Conservation (phyloP, 2,797 vertebrate species). For the Rhinichthys osculus region DNA sequence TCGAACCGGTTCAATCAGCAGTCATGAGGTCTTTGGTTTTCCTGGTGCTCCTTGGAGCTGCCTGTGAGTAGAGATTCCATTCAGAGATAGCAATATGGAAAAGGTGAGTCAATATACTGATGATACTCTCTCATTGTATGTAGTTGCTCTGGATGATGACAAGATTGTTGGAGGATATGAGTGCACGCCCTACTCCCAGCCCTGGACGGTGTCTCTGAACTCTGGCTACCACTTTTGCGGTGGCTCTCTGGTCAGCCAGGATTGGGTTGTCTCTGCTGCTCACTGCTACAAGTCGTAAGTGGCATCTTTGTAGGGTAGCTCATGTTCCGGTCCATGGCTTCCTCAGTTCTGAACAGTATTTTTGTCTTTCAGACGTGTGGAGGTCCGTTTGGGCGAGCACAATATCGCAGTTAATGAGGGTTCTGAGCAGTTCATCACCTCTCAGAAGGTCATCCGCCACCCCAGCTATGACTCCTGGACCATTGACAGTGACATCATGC, state of each 20-base stretch:
- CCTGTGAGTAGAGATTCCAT: slow-evolving; percentile 68
- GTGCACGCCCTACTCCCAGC: slow-evolving; percentile 61
- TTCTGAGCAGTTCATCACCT: slow-evolving; percentile 76
- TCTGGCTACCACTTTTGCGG: slow-evolving; percentile 63
- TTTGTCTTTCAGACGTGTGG: slow-evolving; percentile 71
- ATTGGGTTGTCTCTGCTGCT: slow-evolving; percentile 70
- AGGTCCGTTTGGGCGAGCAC: slow-evolving; percentile 84
- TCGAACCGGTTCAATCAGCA: slow-evolving; percentile 62
- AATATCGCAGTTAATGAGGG: slow-evolving; percentile 70
- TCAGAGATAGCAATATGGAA: neutral
- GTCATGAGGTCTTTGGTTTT: slow-evolving; percentile 73
- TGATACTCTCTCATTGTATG: slow-evolving; percentile 1
- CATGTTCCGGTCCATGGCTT: slow-evolving; percentile 8
- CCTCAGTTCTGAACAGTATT: neutral
- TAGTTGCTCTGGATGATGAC: slow-evolving; percentile 64
- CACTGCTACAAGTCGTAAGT: slow-evolving; percentile 71
- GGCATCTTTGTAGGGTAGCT: neutral
- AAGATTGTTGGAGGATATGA: slow-evolving; percentile 72
- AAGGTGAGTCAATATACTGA: neutral
- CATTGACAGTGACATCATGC: slow-evolving; percentile 86
- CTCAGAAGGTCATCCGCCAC: slow-evolving; percentile 76
- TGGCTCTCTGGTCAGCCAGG: slow-evolving; percentile 65
- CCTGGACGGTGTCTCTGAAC: slow-evolving; percentile 69
- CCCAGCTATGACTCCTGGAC: slow-evolving; percentile 64
- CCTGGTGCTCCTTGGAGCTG: slow-evolving; percentile 76